Base-by-base conservation (phyloP, 92 coral and sea anemone species). In the Desmophyllum pertusum region DNA sequence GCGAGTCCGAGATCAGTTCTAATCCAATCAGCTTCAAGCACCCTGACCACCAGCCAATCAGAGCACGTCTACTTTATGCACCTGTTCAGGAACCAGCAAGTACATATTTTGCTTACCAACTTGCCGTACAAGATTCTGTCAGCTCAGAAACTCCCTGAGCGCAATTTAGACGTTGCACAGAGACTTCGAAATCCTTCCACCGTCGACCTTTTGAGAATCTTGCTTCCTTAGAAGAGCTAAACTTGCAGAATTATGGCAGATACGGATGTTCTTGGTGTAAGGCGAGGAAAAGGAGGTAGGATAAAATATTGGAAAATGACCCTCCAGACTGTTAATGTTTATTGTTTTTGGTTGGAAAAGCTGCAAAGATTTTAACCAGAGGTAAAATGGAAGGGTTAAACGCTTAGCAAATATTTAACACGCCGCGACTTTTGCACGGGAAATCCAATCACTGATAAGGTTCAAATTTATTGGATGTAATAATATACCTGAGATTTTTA, bases 21-120 rank as follows among this genome's bases (percentile, higher is more conserved):
- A 51, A 40, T 21, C 97, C 97, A 93, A 93, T 90, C 91, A 91
- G 62, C 29, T 33, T 7, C 29, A 46, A 80, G 77, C 75, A 9
- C 78, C 68, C 35, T 74, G 66, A 50, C 50, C 89, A 42, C 66
- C 41, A 71, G 31, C 97, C 97, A 93, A 93, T 93, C 84, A 80
- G 50, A 67, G 68, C 13, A 27, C 43, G 74, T 77, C 69, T 62
- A 40, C 42, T 35, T 70, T 67, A 14, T 93, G 83, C 97, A 93
- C 97, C 97, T 93, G 97, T 88, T 89, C 81, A 40, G 59, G 69
- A n/a, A 86, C 91, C 89, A 91, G 92, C 92, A 88, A 70, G 88
- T 88, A 85, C 85, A 77, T 65, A 80, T 73, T 75, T 89, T 68
- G 81, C 52, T n/a, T 52, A 41, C 64, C 52, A 75, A 64, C 52